phyloP scores from a whole-genome alignment of 2,113 vertebrate genomes.

The Glareola pratincola region DNA sequence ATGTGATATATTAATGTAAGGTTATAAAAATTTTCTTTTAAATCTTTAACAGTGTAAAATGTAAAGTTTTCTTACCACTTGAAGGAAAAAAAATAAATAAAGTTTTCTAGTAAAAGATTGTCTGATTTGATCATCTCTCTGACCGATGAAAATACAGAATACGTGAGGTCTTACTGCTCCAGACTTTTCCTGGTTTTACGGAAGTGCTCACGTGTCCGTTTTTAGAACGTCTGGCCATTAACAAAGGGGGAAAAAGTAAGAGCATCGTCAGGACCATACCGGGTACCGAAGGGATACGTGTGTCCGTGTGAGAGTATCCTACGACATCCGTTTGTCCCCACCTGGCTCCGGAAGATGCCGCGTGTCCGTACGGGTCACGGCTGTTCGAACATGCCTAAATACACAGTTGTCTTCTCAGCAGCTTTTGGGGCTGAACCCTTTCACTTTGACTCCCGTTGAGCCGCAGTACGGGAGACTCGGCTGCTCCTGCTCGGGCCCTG shows the following conservation, averaged over 20 bases:
- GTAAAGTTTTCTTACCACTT: slow-evolving; percentile 37
- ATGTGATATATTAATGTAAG: not conserved
- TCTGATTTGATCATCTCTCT: not conserved
- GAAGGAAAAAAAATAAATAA: slow-evolving; percentile 48
- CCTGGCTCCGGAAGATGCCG: not conserved
- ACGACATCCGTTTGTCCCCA: not conserved
- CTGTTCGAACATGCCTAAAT: not conserved
- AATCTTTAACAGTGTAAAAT: slow-evolving; percentile 3
- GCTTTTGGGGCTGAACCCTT: not conserved
- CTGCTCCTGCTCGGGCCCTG: not conserved
- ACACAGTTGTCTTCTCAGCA: not conserved
- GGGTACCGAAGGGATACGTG: not conserved
- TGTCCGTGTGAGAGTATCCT: not conserved
- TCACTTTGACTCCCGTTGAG: not conserved
- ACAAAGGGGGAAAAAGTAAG: not conserved
- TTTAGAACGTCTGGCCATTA: not conserved
- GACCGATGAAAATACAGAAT: not conserved
- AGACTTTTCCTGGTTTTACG: not conserved
- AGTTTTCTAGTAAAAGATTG: slow-evolving; percentile 51
- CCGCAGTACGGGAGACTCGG: not conserved
- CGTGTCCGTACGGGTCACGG: not conserved
- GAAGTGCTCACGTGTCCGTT: not conserved
- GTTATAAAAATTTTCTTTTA: not conserved
- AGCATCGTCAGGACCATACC: not conserved
- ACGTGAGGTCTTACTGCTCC: fast-evolving